Evolutionary conservation across 1,140 invertebrate species (phyloP), one percentile per base, ranked within the genome.

Genomic region (Anoplolepis gracilipes): DNA sequence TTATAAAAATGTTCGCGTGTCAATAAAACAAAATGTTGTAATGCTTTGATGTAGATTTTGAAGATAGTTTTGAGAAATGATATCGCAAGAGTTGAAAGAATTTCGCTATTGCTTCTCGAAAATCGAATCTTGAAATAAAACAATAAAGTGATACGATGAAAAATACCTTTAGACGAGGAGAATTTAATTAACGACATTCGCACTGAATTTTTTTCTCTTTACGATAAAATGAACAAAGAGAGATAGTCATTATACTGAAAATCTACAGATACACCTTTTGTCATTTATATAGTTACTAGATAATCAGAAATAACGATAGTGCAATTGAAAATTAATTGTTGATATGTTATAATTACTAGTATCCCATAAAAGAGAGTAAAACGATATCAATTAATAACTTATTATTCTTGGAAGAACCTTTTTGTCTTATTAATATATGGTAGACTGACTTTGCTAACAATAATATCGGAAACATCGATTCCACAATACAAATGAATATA

Each of bases 381-480:
- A 13, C 13, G 1, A 72, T 33, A 33, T 72, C 11, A 53, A 70
- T 70, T 53, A 11, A 33, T 53, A 70, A 42, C 3, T 2, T 13
- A 42, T 42, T 42, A 42, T 42, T 42, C 10, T 10, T 22, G 10
- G 8, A 16, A 16, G 25, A 61, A 42, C 42, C 25, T 42, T 25
- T 53, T 30, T 22, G 28, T 39, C 5, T 28, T 39, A 19, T 81
- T 59, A 67, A 65, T 22, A 53, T 22, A 13, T 8, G 10, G 6
- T 25, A 28, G 16, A 57, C 2, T 22, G 22, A 42, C 11, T 42
- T 72, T 16, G 76, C 53, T 13, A 13, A 22, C 19, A 22, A 42
- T 11, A 25, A 57, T 39, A 55, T 39, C 46, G 36, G 4, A 42
- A 59, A 36, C 49, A 59, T 46, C 53, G 78, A 59, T 33, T 82